These are phyloP conservation scores for Lagodon rhomboides DNA, from an alignment of 2,797 vertebrate genomes.

Conservation along the genomic window DNA sequence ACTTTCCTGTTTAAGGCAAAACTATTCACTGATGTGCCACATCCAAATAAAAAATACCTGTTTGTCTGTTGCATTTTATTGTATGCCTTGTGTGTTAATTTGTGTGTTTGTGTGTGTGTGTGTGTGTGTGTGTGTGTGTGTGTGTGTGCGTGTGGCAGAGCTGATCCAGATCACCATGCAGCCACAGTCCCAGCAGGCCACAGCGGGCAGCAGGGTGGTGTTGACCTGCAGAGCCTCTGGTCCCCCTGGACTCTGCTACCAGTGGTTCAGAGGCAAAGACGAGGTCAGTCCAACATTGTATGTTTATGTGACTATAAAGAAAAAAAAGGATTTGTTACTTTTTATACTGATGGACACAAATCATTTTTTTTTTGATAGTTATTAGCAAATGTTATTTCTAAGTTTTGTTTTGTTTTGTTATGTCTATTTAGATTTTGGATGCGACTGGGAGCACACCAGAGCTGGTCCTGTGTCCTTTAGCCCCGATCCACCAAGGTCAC, in stretches of 20 bases:
- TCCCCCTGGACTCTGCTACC: slow-evolving; percentile 84
- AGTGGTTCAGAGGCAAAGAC: slow-evolving; percentile 90
- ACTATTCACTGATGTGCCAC: too few relatives aligned
- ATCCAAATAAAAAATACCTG: neutral
- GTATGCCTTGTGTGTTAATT: neutral
- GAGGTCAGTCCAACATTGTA: slow-evolving; percentile 79
- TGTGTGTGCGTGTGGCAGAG: slow-evolving; percentile 56
- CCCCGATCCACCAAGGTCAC: slow-evolving; percentile 61
- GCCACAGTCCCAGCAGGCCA: slow-evolving; percentile 81
- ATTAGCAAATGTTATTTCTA: neutral
- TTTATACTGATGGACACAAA: neutral
- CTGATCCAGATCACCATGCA: slow-evolving; percentile 83
- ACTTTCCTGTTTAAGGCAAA: too few relatives aligned
- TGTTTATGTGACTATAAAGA: neutral
- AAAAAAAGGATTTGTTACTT: neutral
- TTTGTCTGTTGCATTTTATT: neutral
- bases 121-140: neutral
- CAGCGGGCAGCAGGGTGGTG: slow-evolving; percentile 72
- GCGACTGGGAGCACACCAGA: slow-evolving; percentile 77
- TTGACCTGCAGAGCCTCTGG: slow-evolving; percentile 84
- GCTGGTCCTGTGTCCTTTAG: slow-evolving; percentile 78
- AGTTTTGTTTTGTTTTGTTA: slow-evolving; percentile 17
- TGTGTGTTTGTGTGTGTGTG: slow-evolving; percentile 2
- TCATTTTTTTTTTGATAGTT: neutral
- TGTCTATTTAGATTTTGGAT: slow-evolving; percentile 78